Evolutionary conservation across 2,113 vertebrate species (phyloP), one percentile per base, ranked within the genome.

Genomic region (Catharus bicknelli): DNA sequence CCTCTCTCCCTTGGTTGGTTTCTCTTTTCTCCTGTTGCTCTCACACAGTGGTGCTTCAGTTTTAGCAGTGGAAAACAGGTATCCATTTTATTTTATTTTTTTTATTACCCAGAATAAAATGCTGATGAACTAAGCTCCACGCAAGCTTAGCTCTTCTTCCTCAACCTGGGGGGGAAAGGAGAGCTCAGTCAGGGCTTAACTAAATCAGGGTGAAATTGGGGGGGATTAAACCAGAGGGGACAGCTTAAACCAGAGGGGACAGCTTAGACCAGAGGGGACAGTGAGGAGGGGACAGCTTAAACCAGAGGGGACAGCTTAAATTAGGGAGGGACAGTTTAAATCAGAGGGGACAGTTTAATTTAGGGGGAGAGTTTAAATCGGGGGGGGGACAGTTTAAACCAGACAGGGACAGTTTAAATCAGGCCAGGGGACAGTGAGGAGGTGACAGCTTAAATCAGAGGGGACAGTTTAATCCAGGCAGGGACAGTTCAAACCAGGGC

Each of bases 51-150:
- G 98, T 98, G 99, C 99, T 98, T 99, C 98, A 98, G 99, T 99
- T 98, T 99, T 99, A 99, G 99, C 99, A 99, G 99, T 99, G 98
- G 99, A 99, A 99, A 99, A 99, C 98, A 98, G 98, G 98, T 99
- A 99, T 99, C 99, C 98, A 97, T 99, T 98, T 98, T 98, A 98
- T 98, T 98, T 99, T 98, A 98, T 98, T 98, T 98, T 98, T 97
- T 98, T 98, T 98, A 98, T 99, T 98, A 99, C 99, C 98, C 99
- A 98, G 98, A 98, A 98, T 99, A 99, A 98, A 99, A 99, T 99
- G 98, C 98, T 98, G 97, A 98, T 97, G 98, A 98, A 99, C 98
- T 99, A 98, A 98, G 99, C 98, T 98, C 97, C 98, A 97, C 98
- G 38, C 91, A 98, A 98, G 98, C 98, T 98, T 98, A 98, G 99